Conservation (phyloP, 2,113 vertebrate genomes). For the Chlorodrepanis virens region DNA sequence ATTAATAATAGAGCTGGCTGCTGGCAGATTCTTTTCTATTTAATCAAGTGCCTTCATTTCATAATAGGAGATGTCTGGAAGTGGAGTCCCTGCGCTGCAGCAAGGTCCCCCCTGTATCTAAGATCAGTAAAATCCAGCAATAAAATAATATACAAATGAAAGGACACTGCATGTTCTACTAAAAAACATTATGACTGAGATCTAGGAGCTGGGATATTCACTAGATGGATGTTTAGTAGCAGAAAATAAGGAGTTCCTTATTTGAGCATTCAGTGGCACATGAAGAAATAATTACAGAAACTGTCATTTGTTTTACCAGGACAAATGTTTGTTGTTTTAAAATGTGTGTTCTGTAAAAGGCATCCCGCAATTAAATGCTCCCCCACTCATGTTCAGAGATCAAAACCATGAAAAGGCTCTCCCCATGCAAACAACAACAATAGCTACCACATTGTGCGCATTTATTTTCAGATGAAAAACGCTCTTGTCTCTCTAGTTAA, state of each 20-base stretch:
- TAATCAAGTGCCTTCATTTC: neutral
- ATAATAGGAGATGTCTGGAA: neutral
- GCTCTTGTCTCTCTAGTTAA: slow-evolving; percentile 14
- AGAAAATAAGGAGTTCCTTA: slow-evolving; percentile 12
- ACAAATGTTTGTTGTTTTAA: slow-evolving; percentile 17
- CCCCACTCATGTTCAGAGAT: neutral
- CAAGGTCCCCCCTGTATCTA: neutral
- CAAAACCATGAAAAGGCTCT: neutral
- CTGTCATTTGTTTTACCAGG: neutral
- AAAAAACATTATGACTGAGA: neutral
- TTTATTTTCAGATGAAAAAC: slow-evolving; percentile 56
- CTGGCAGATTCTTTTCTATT: neutral
- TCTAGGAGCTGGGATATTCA: neutral
- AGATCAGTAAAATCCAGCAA: neutral
- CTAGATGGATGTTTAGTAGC: neutral
- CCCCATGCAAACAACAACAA: slow-evolving; percentile 12
- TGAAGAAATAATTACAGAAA: slow-evolving; percentile 10
- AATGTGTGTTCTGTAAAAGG: neutral
- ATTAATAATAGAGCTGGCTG: neutral
- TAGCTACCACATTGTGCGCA: neutral
- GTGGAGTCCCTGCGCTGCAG: neutral
- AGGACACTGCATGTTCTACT: neutral
- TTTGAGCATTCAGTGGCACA: neutral
- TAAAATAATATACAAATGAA: neutral
- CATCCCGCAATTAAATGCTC: neutral